These are phyloP conservation scores for Oligia strigilis DNA, from an alignment of 2,888 invertebrate species.

Conservation along the genomic window DNA sequence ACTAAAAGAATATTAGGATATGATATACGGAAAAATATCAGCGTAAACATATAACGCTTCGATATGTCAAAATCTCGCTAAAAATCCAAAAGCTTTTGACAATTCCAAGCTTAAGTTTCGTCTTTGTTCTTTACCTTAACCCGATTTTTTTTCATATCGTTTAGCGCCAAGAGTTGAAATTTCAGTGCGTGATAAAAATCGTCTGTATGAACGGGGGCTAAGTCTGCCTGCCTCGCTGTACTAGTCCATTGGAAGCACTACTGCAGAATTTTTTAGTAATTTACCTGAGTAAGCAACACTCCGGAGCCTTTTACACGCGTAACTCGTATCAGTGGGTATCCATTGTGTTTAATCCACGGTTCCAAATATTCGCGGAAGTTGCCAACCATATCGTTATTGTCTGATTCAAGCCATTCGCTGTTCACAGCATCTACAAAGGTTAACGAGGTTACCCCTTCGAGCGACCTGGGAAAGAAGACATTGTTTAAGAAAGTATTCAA, in stretches of 20 bases:
- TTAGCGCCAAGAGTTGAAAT: neutral
- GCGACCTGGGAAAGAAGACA: slow-evolving; percentile 66
- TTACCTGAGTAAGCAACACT: slow-evolving; percentile 80
- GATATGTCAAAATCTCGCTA: neutral
- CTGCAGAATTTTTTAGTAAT: neutral
- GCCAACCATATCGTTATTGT: slow-evolving; percentile 63
- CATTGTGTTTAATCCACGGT: slow-evolving; percentile 76
- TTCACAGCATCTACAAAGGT: slow-evolving; percentile 79
- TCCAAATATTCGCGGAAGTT: slow-evolving; percentile 74
- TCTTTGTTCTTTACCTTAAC: neutral
- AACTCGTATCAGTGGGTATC: slow-evolving; percentile 81
- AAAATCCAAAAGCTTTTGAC: neutral
- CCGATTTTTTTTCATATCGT: neutral
- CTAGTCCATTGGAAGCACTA: neutral
- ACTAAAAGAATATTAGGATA: neutral
- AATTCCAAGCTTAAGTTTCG: neutral
- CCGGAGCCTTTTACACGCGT: slow-evolving; percentile 72
- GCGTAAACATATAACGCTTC: neutral
- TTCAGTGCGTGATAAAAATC: neutral
- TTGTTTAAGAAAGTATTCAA: neutral
- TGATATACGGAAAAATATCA: neutral
- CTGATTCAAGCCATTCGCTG: slow-evolving; percentile 66
- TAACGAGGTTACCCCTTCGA: slow-evolving; percentile 73
- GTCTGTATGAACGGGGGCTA: neutral
- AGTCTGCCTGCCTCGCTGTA: neutral